Evolutionary conservation across 2,113 vertebrate genomes (phyloP).

Genomic region (Rousettus leschenaultii): DNA sequence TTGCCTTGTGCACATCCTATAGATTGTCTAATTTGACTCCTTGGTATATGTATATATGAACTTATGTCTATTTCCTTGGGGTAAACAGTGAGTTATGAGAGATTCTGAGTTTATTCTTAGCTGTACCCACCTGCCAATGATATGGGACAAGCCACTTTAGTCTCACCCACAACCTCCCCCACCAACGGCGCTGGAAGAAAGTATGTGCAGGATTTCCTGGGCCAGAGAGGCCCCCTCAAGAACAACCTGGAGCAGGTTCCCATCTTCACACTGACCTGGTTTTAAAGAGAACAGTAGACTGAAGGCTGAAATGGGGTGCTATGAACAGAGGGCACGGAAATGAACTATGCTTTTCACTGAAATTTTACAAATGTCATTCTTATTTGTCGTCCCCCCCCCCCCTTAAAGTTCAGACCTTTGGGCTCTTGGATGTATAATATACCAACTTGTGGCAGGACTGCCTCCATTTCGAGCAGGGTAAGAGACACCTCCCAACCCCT

Average conservation of each 20-base stretch:
- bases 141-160: too few species aligned
- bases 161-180: too few species aligned
- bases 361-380: slow-evolving; percentile 21
- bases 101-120: not conserved
- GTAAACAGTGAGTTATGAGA: not conserved
- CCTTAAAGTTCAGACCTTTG: slow-evolving; percentile 93
- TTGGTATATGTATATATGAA: fast-evolving
- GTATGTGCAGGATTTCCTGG: not conserved
- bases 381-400: not conserved
- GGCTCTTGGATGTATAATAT: slow-evolving; percentile 99
- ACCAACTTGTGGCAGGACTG: slow-evolving; percentile 98
- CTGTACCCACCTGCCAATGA: not conserved
- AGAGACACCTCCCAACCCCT: slow-evolving; percentile 63
- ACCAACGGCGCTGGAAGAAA: not conserved
- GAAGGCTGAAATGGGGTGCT: not conserved
- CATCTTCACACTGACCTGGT: not conserved
- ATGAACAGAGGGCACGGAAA: not conserved
- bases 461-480: slow-evolving; percentile 99
- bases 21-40: not conserved
- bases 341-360: not conserved
- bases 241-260: not conserved
- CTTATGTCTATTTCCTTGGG: not conserved
- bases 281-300: not conserved
- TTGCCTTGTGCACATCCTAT: not conserved
- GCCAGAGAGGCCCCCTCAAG: not conserved